Conservation (phyloP, 2,797 vertebrate species). For the Euthynnus affinis region DNA sequence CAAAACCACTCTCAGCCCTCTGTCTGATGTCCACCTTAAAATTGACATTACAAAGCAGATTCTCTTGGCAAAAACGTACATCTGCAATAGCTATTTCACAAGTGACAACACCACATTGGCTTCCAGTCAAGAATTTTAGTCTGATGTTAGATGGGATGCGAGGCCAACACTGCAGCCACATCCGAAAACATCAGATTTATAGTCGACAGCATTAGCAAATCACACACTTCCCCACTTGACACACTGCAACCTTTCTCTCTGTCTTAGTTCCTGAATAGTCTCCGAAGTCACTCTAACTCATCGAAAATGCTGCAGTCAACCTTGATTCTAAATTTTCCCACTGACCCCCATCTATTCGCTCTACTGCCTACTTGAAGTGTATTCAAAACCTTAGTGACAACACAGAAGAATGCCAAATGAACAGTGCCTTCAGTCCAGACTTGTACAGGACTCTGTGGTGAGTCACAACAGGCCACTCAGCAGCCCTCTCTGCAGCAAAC, state of each 20-base stretch:
- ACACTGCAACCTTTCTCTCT: slow-evolving; percentile 6
- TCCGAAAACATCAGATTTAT: slow-evolving; percentile 3
- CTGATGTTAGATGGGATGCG: neutral
- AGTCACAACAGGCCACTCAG: slow-evolving; percentile 48
- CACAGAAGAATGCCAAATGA: slow-evolving; percentile 33
- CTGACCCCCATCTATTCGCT: slow-evolving; percentile 30
- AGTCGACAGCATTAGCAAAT: slow-evolving; percentile 13
- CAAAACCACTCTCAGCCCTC: neutral
- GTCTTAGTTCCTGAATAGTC: slow-evolving; percentile 33
- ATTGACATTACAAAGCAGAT: neutral
- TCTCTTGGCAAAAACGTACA: neutral
- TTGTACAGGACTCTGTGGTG: slow-evolving; percentile 19
- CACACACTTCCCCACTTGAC: neutral
- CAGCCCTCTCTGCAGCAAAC: slow-evolving; percentile 42
- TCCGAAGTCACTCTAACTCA: slow-evolving; percentile 17
- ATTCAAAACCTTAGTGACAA: slow-evolving; percentile 40
- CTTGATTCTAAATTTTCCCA: slow-evolving; percentile 28
- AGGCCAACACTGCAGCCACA: neutral
- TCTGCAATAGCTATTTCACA: neutral
- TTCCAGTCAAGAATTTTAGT: neutral
- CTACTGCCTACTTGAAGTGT: slow-evolving; percentile 33
- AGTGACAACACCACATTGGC: neutral
- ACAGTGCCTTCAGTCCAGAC: slow-evolving; percentile 37
- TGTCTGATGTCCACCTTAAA: neutral
- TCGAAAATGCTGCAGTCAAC: slow-evolving; percentile 38